These are phyloP conservation scores for Camponotus fellah DNA, from an alignment of 2,888 invertebrate genomes.

Conservation along the genomic window DNA sequence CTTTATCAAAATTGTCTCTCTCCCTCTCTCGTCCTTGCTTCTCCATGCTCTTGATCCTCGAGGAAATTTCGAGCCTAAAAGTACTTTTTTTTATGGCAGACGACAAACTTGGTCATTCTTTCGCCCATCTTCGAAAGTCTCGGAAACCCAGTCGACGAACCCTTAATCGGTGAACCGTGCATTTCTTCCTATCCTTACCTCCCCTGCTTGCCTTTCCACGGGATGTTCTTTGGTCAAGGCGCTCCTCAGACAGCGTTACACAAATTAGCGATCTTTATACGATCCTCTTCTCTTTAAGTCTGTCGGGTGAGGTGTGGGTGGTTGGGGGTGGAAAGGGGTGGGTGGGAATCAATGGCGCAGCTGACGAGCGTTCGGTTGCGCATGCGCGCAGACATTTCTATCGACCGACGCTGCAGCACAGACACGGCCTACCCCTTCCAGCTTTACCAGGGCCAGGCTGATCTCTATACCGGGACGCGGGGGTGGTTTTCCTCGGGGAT, in stretches of 20 bases:
- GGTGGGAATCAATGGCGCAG: conserved; percentile 85
- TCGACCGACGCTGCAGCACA: conserved; percentile 84
- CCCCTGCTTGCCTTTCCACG: background rate
- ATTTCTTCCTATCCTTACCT: background rate
- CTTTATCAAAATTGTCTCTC: conserved; percentile 45
- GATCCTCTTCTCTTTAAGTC: conserved; percentile 84
- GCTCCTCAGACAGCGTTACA: conserved; percentile 61
- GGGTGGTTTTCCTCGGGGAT: conserved; percentile 67
- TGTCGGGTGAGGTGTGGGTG: conserved; percentile 67
- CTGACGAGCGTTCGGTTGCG: conserved; percentile 83
- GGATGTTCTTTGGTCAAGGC: conserved; percentile 38
- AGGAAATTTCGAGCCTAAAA: conserved; percentile 13
- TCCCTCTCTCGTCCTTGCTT: background rate
- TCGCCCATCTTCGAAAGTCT: conserved; percentile 8
- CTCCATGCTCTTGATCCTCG: background rate
- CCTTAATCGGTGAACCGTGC: conserved; percentile 23
- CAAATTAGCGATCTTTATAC: conserved; percentile 82
- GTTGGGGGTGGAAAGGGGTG: conserved; percentile 56
- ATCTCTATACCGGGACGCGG: conserved; percentile 73
- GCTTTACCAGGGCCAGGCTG: conserved; percentile 70
- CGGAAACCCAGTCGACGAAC: background rate
- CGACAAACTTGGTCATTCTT: conserved; percentile 27
- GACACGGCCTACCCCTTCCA: conserved; percentile 83
- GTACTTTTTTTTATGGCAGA: background rate
- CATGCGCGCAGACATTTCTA: conserved; percentile 85